phyloP scores from a whole-genome alignment of 2,888 invertebrate species.

The Lithophane ornitopus region DNA sequence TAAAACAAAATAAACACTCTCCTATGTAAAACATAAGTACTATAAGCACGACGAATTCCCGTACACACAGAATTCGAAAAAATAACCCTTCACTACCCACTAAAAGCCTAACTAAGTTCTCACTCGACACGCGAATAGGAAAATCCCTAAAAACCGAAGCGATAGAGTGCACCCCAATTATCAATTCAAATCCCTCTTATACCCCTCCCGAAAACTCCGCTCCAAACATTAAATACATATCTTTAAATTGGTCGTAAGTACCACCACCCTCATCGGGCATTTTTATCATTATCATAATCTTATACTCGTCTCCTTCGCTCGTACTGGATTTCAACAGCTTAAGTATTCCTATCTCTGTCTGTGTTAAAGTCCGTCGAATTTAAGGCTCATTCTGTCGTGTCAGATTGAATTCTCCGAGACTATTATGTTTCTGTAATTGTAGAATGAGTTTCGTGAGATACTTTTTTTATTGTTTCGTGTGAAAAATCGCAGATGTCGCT shows the following conservation, averaged over 20 bases:
- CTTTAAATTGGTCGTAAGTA: constrained; percentile 89
- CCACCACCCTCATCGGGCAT: constrained; percentile 87
- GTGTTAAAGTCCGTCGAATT: constrained; percentile 78
- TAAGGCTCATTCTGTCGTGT: constrained; percentile 85
- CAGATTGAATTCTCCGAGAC: constrained; percentile 81
- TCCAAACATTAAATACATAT: constrained; percentile 89
- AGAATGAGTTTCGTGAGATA: constrained; percentile 67
- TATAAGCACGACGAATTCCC: constrained; percentile 10
- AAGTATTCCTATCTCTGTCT: constrained; percentile 70
- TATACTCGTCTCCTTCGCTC: constrained; percentile 76
- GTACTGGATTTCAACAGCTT: constrained; percentile 49
- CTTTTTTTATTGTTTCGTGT: constrained; percentile 64
- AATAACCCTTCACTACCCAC: constrained; percentile 52
- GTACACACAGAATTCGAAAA: constrained; percentile 61
- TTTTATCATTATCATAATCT: constrained; percentile 90
- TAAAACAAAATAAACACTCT: constrained; percentile 16
- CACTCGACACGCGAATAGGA: constrained; percentile 64
- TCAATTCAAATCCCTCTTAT: constrained; percentile 84
- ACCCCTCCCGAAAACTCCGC: constrained; percentile 72
- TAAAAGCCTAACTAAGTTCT: constrained; percentile 66
- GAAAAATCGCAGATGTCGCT: constrained; percentile 63
- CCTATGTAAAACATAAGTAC: constrained; percentile 26
- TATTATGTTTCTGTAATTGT: constrained; percentile 85
- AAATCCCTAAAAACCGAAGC: constrained; percentile 68
- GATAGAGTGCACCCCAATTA: constrained; percentile 85